Percentiles rank a stretch among this genome's conserved stretches.
Conservation (phyloP, 2,888 invertebrate genomes). For the Galerucella pusilla region DNA sequence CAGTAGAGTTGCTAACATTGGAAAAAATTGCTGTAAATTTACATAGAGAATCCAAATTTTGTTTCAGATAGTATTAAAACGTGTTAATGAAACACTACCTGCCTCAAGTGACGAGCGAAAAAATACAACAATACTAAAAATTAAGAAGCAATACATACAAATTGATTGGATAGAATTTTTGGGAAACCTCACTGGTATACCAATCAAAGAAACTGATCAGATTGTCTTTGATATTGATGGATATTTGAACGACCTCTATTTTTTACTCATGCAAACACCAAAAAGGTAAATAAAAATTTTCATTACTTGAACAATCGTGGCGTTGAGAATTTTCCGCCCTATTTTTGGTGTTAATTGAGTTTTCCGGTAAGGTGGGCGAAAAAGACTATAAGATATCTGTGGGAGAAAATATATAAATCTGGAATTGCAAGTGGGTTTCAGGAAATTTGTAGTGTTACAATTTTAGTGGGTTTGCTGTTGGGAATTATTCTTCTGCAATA, state of each 20-base stretch:
- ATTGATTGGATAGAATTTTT: slow-evolving; percentile 55
- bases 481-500: no score
- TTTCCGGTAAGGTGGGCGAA: no score
- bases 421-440: no score
- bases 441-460: no score
- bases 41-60: not conserved
- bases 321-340: no score
- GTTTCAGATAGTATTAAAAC: slow-evolving; percentile 33
- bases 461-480: no score
- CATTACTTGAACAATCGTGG: no score
- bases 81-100: slow-evolving; percentile 32
- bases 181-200: slow-evolving; percentile 48
- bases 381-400: no score
- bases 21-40: no score
- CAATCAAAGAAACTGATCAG: slow-evolving; percentile 46
- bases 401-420: no score
- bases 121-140: slow-evolving; percentile 43
- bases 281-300: slow-evolving; percentile 48
- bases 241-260: slow-evolving; percentile 51
- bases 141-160: slow-evolving; percentile 46
- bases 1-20: no score
- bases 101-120: slow-evolving; percentile 14
- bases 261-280: slow-evolving; percentile 48
- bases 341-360: no score
- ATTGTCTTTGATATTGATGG: slow-evolving; percentile 48